Evolutionary conservation across 2,888 invertebrate species (phyloP).

Genomic region (Trachelus stipa): DNA sequence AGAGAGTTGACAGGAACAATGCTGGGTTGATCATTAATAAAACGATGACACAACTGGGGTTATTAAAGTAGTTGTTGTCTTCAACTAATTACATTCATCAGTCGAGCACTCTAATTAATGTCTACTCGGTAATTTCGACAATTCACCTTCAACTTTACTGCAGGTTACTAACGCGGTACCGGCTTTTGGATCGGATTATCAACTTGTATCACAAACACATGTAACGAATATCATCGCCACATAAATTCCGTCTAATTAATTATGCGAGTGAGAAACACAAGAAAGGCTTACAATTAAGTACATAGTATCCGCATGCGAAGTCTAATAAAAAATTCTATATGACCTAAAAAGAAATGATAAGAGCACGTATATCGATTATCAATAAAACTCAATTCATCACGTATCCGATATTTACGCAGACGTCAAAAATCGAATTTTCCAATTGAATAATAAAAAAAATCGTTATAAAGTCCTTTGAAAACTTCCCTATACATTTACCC

Average conservation of each 20-base stretch:
- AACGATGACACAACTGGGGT: background rate
- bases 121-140: slow-evolving; percentile 20
- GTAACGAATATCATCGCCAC: background rate
- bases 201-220: background rate
- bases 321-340: no score
- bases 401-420: no score
- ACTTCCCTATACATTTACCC: background rate
- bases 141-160: slow-evolving; percentile 1
- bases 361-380: background rate
- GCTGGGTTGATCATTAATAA: background rate
- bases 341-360: no score
- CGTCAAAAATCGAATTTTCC: background rate
- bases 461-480: background rate
- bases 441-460: background rate
- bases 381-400: no score
- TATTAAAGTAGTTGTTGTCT: background rate
- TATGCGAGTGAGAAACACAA: background rate
- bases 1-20: background rate
- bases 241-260: background rate
- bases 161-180: background rate
- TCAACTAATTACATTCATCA: slow-evolving; percentile 19
- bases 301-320: no score
- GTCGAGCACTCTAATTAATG: slow-evolving; percentile 19
- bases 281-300: background rate
- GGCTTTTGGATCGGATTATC: background rate